phyloP scores from a whole-genome alignment of 2,888 invertebrate species.

The Andrena haemorrhoa region DNA sequence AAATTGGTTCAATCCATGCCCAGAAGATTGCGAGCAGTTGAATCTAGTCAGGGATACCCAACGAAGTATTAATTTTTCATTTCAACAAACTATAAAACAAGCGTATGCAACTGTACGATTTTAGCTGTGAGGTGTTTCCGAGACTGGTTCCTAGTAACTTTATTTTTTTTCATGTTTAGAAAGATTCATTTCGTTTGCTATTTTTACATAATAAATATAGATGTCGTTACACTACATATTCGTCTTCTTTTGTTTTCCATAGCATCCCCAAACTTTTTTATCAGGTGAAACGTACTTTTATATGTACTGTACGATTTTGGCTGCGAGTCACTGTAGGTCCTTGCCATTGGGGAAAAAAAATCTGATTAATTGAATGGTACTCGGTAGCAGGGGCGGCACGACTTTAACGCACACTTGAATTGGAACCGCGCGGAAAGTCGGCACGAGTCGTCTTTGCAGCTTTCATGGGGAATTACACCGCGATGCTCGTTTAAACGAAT shows the following conservation, averaged over 20 bases:
- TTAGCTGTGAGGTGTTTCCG: background rate
- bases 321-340: too few relatives aligned
- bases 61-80: too few relatives aligned
- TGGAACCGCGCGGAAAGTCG: conserved; percentile 24
- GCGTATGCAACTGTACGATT: background rate
- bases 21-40: conserved; percentile 4
- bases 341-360: background rate
- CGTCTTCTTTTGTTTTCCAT: too few relatives aligned
- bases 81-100: too few relatives aligned
- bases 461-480: conserved; percentile 41
- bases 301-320: too few relatives aligned
- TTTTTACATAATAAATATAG: too few relatives aligned
- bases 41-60: conserved; percentile 9
- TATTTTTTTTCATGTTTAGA: background rate
- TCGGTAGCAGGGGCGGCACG: background rate
- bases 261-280: too few relatives aligned
- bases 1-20: conserved; percentile 11
- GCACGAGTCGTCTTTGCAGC: background rate
- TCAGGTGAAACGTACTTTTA: too few relatives aligned
- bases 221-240: too few relatives aligned
- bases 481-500: conserved; percentile 50
- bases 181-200: background rate
- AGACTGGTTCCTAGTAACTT: background rate
- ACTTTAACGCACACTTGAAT: conserved; percentile 20
- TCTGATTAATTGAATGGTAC: background rate